A percentile compares a stretch with the other conserved stretches of the same genome.
Evolutionary conservation across 1,140 invertebrate genomes (phyloP).

Genomic region (Meloidogyne floridensis): DNA sequence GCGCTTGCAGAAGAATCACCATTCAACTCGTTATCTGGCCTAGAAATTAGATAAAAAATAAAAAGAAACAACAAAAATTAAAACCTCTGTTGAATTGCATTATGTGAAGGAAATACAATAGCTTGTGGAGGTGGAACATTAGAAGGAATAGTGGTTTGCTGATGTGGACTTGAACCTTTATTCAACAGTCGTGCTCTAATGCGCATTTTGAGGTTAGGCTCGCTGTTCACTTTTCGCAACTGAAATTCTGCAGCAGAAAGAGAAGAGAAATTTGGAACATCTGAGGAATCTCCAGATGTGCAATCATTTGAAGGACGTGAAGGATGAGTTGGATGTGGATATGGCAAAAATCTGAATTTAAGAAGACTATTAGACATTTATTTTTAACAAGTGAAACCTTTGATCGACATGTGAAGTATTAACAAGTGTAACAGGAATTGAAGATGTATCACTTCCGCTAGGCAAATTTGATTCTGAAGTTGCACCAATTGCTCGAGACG

Average conservation of each 20-base stretch:
- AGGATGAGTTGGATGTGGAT: slow-evolving; percentile 49
- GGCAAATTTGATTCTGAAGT: slow-evolving; percentile 41
- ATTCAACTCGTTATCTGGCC: slow-evolving; percentile 52
- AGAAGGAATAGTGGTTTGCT: slow-evolving; percentile 8
- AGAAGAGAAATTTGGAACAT: not conserved
- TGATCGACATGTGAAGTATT: slow-evolving; percentile 32
- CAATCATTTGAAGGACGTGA: slow-evolving; percentile 19
- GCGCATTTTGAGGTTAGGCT: slow-evolving; percentile 65
- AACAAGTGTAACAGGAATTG: slow-evolving; percentile 14
- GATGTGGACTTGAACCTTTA: slow-evolving; percentile 52
- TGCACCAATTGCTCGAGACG: slow-evolving; percentile 29
- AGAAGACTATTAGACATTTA: not conserved
- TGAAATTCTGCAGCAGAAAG: slow-evolving; percentile 53
- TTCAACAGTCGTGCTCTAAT: slow-evolving; percentile 59
- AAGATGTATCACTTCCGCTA: not conserved
- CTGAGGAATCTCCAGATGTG: slow-evolving; percentile 1
- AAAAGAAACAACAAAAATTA: not conserved
- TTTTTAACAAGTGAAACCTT: slow-evolving; percentile 3
- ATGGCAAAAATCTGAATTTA: slow-evolving; percentile 58
- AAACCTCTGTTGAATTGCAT: slow-evolving; percentile 11
- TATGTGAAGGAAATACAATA: slow-evolving; percentile 1
- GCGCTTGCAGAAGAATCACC: slow-evolving; percentile 28
- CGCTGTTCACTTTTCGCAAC: slow-evolving; percentile 64
- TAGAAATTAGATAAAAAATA: slow-evolving; percentile 29
- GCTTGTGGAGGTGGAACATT: not conserved